phyloP scores from a whole-genome alignment of 1,140 invertebrate species.

The Lordiphosa mommai region DNA sequence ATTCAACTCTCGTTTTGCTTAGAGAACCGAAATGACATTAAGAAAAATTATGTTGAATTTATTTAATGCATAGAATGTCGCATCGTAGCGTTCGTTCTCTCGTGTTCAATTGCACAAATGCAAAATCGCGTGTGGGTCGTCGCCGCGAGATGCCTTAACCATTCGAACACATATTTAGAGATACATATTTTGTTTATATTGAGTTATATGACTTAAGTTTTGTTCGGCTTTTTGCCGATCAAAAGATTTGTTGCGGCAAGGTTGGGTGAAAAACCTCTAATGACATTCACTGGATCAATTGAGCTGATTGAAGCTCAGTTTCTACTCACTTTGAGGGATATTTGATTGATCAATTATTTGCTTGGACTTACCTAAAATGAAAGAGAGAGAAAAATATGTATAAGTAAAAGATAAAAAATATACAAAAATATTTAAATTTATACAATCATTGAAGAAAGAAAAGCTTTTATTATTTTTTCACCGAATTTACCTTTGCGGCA shows the following conservation, averaged over 20 bases:
- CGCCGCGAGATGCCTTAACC: slow-evolving; percentile 4
- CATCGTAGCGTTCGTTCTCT: slow-evolving; percentile 4
- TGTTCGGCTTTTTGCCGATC: slow-evolving; percentile 3
- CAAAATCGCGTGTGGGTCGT: slow-evolving; percentile 47
- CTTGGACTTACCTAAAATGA: slow-evolving; percentile 44
- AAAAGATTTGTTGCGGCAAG: slow-evolving; percentile 42
- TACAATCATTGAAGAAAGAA: not conserved
- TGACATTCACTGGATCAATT: slow-evolving; percentile 49
- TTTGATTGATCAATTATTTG: slow-evolving; percentile 19
- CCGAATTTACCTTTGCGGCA: no score
- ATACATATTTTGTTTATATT: slow-evolving; percentile 38
- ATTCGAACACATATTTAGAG: slow-evolving; percentile 1
- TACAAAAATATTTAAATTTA: not conserved
- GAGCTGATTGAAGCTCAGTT: slow-evolving; percentile 13
- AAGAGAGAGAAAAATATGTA: slow-evolving; percentile 7
- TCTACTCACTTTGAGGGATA: slow-evolving; percentile 40
- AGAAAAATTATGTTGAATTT: slow-evolving; percentile 67
- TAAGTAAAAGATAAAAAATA: slow-evolving; percentile 16
- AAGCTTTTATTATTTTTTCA: no score
- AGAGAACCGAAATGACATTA: slow-evolving; percentile 35
- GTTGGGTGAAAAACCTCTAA: slow-evolving; percentile 65
- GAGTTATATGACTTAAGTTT: slow-evolving; percentile 59
- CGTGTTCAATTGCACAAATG: slow-evolving; percentile 45
- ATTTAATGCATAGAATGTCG: slow-evolving; percentile 47
- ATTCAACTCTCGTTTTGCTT: slow-evolving; percentile 61